A percentile compares a stretch with the other conserved stretches of the same genome.
phyloP scores from a whole-genome alignment of 2,888 invertebrate genomes.

The Bombylius major region DNA sequence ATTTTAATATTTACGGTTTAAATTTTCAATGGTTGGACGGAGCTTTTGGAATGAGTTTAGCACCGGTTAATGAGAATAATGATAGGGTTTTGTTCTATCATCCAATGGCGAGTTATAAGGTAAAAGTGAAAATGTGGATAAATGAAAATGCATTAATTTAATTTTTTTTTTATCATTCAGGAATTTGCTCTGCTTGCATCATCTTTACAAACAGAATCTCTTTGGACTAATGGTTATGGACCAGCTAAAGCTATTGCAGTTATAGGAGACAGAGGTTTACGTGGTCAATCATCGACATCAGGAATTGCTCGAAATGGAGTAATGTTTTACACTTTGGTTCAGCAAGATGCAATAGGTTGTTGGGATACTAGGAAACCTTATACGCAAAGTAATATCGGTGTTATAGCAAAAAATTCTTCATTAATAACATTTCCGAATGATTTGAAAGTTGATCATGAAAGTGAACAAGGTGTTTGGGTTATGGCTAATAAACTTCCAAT shows the following conservation, averaged over 20 bases:
- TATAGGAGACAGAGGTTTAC: conserved; percentile 41
- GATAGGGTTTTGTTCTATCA: conserved; percentile 64
- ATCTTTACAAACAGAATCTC: conserved; percentile 47
- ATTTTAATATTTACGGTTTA: conserved; percentile 59
- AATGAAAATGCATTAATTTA: neutral
- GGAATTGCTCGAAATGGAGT: conserved; percentile 55
- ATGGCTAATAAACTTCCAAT: conserved; percentile 62
- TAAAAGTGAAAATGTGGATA: conserved; percentile 9
- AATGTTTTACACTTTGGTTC: conserved; percentile 68
- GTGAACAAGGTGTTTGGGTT: conserved; percentile 56
- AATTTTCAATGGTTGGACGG: conserved; percentile 77
- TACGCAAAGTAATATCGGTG: conserved; percentile 45
- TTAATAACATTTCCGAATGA: conserved; percentile 71
- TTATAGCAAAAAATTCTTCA: conserved; percentile 47
- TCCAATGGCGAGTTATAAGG: conserved; percentile 65
- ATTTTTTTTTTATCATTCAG: conserved; percentile 16
- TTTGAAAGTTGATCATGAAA: conserved; percentile 58
- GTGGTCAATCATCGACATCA: conserved; percentile 61
- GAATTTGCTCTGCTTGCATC: conserved; percentile 62
- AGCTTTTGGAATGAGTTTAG: conserved; percentile 59
- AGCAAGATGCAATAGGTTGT: conserved; percentile 61
- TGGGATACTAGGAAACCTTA: conserved; percentile 68
- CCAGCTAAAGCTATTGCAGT: conserved; percentile 25
- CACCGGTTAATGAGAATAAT: conserved; percentile 38
- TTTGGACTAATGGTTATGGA: conserved; percentile 31